Percentiles rank a stretch among this genome's conserved stretches.
phyloP scores from a whole-genome alignment of 2,888 invertebrate species.

The Ormyrus rosae region DNA sequence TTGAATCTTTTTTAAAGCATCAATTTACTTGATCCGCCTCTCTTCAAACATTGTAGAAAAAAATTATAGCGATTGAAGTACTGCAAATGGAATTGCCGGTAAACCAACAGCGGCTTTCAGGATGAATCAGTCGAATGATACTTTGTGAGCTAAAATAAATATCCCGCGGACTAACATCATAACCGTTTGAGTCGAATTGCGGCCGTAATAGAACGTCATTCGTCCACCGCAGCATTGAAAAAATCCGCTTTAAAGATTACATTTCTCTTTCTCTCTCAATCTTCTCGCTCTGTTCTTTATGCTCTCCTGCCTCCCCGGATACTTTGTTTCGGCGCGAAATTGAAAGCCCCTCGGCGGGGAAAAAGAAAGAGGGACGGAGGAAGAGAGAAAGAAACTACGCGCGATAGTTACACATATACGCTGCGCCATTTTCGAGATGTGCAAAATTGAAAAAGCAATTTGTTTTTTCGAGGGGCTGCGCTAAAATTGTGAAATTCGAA shows the following conservation, averaged over 20 bases:
- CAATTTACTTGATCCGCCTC: too few species aligned
- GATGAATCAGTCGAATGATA: too few species aligned
- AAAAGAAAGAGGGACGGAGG: too few species aligned
- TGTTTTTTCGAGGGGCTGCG: conserved; percentile 32
- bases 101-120: too few species aligned
- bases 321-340: conserved; percentile 45
- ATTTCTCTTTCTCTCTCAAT: not conserved
- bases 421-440: conserved; percentile 8
- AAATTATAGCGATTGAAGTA: too few species aligned
- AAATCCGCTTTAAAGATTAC: conserved; percentile 13
- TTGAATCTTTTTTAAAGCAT: too few species aligned
- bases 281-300: conserved; percentile 14
- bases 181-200: too few species aligned
- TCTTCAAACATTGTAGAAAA: too few species aligned
- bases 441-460: conserved; percentile 55
- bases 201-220: not conserved
- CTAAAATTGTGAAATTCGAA: conserved; percentile 42
- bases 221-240: not conserved
- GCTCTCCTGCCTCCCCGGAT: not conserved
- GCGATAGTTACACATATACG: not conserved
- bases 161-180: too few species aligned
- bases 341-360: conserved; percentile 18
- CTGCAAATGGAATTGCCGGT: too few species aligned
- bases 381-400: too few species aligned
- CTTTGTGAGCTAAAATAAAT: too few species aligned